Conservation (phyloP, 2,797 vertebrate species). For the Basileuterus tristriatus region DNA sequence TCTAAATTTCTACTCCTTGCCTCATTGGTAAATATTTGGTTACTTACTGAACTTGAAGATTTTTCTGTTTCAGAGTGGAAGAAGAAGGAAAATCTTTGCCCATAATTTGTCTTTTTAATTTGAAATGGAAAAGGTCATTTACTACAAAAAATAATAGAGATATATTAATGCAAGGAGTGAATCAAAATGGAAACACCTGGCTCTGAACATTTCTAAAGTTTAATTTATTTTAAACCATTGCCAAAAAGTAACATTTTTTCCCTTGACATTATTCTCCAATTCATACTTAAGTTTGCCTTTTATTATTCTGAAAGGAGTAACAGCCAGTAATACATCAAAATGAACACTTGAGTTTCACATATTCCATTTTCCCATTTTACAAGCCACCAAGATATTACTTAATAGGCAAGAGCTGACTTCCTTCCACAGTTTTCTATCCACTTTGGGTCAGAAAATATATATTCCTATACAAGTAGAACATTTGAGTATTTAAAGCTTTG, state of each 20-base stretch:
- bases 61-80: not conserved
- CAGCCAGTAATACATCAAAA: constrained; percentile 52
- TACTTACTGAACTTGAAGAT: not conserved
- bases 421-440: not conserved
- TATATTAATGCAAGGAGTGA: constrained; percentile 28
- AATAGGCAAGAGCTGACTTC: constrained; percentile 31
- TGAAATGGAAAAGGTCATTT: constrained; percentile 24
- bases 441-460: not conserved
- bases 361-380: constrained; percentile 17
- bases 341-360: not conserved
- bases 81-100: not conserved
- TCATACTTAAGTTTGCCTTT: constrained; percentile 49
- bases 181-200: constrained; percentile 30
- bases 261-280: constrained; percentile 28
- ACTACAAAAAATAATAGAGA: not conserved
- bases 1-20: not conserved
- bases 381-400: constrained; percentile 27
- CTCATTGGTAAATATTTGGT: not conserved
- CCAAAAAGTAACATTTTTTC: constrained; percentile 39
- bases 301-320: constrained; percentile 46
- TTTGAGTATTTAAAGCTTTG: constrained; percentile 36
- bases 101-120: not conserved
- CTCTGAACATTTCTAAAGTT: constrained; percentile 26
- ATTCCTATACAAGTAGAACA: constrained; percentile 3
- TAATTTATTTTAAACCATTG: constrained; percentile 53